Evolutionary conservation across 2,797 vertebrate species (phyloP).

Genomic region (Dipus sagitta): DNA sequence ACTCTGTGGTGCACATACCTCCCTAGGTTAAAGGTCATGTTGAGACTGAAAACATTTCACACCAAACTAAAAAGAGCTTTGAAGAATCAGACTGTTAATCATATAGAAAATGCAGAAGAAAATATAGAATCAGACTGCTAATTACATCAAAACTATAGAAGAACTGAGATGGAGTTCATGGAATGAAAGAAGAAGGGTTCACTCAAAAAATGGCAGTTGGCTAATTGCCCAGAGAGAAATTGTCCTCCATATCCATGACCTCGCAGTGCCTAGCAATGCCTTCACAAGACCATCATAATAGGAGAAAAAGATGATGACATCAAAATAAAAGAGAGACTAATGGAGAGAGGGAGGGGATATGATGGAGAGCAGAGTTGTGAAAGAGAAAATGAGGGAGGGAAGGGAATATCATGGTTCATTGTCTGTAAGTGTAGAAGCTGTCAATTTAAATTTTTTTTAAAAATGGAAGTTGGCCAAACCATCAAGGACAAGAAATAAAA

Average conservation of each 20-base stretch:
- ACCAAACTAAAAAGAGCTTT: background rate
- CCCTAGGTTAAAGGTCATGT: background rate
- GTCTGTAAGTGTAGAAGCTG: too few relatives aligned
- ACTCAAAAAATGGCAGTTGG: background rate
- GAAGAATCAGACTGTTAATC: background rate
- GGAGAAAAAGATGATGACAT: too few relatives aligned
- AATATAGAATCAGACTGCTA: background rate
- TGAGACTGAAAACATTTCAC: background rate
- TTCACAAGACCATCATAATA: too few relatives aligned
- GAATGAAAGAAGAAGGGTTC: background rate
- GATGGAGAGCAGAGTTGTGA: too few relatives aligned
- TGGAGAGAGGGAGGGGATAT: too few relatives aligned
- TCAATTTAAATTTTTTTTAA: too few relatives aligned
- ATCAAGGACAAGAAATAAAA: background rate
- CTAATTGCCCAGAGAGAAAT: background rate
- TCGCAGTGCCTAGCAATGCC: too few relatives aligned
- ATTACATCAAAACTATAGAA: background rate
- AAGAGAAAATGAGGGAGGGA: too few relatives aligned
- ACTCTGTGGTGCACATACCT: background rate
- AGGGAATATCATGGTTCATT: too few relatives aligned
- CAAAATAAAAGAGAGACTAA: too few relatives aligned
- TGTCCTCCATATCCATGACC: too few relatives aligned
- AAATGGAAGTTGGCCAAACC: background rate
- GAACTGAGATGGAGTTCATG: background rate
- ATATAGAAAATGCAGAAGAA: background rate